phyloP scores from a whole-genome alignment of 2,113 vertebrate species.

The Amia ocellicauda region DNA sequence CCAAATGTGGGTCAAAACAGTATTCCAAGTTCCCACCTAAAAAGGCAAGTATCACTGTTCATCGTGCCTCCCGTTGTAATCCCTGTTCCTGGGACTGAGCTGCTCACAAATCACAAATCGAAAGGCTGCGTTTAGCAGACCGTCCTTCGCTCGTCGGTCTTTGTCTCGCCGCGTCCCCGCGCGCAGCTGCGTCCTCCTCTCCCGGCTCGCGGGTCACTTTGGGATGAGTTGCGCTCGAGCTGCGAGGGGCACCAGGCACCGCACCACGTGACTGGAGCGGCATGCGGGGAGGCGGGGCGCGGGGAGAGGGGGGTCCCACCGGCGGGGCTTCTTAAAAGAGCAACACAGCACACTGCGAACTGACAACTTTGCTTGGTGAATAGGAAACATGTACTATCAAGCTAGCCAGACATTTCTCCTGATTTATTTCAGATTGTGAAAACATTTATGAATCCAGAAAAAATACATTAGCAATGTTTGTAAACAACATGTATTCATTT shows the following conservation, averaged over 20 bases:
- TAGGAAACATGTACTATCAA: no score
- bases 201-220: conserved; percentile 42
- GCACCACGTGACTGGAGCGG: conserved; percentile 58
- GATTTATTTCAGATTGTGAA: no score
- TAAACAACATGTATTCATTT: no score
- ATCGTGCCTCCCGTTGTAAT: conserved; percentile 25
- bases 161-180: conserved; percentile 18
- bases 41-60: conserved; percentile 14
- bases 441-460: no score
- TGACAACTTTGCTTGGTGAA: neutral
- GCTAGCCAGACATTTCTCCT: no score
- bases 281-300: conserved; percentile 58
- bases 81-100: conserved; percentile 30
- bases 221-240: conserved; percentile 49
- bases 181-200: conserved; percentile 19
- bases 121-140: conserved; percentile 24
- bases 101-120: conserved; percentile 34
- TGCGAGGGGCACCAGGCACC: conserved; percentile 44
- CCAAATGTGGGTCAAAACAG: neutral
- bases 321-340: conserved; percentile 37
- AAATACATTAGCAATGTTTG: no score
- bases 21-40: conserved; percentile 8
- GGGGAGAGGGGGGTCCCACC: conserved; percentile 34
- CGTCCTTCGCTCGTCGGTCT: conserved; percentile 42
- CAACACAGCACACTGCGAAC: conserved; percentile 31